Evolutionary conservation across 1,140 invertebrate species (phyloP), one percentile per base, ranked within the genome.

Genomic region (Parasteatoda tepidariorum): DNA sequence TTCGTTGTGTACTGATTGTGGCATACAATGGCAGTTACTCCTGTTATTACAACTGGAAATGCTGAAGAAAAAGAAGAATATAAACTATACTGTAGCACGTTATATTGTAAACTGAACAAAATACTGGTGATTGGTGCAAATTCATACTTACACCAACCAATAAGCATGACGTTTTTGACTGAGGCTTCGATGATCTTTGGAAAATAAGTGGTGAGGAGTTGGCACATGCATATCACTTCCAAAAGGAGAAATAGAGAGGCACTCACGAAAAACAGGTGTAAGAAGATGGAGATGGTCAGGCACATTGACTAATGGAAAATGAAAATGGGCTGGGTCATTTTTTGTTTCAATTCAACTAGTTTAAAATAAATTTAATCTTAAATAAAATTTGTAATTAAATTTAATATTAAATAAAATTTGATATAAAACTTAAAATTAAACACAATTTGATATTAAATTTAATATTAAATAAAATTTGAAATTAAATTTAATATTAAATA

Each of bases 301-400:
- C 95, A 88, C 94, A 92, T 84, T 96, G 94, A 85, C 93, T 93
- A 86, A 67, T 78, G 15, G 30, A 64, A 59, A 38, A 70, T 13
- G 13, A 71, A 41, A 22, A 66, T 3, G 28, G 15, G 2, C 24
- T n/a, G n/a, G n/a, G n/a, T n/a, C n/a, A n/a, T n/a, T n/a, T n/a
- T n/a, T n/a, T n/a, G n/a, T n/a, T n/a, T n/a, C n/a, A n/a, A n/a
- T n/a, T n/a, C n/a, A n/a, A n/a, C n/a, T n/a, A n/a, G n/a, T n/a
- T n/a, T n/a, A n/a, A n/a, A n/a, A n/a, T n/a, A n/a, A n/a, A 30
- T 64, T 64, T 11, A 57, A 9, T 57, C 4, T n/a, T 57, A 11
- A 57, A 57, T 57, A 4, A 57, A 57, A n/a, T 11, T 24, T n/a
- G 5, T 57, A 57, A 11, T 9, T 57, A n/a, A 57, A n/a, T n/a